Base-by-base conservation (phyloP, 2,888 invertebrate genomes). In the Eupithecia abbreviata region DNA sequence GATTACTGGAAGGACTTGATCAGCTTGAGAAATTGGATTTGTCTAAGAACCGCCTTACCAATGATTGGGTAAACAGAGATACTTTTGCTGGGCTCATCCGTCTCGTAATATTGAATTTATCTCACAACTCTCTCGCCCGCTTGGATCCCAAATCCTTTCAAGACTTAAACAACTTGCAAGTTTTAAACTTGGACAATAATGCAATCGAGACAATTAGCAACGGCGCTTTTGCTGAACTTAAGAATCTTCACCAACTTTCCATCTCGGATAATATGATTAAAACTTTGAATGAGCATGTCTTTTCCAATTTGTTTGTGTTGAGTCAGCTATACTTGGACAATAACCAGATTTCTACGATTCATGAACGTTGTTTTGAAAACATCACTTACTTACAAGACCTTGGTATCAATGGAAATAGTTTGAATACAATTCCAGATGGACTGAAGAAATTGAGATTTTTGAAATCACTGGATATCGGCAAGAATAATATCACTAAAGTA, bases 391-490 rank as follows among this genome's bases (percentile, higher is more conserved):
- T 98, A 79, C 96, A 97, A 91, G 97, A 97, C 86, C 93, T 98
- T 71, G 97, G 97, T n/a, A 90, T 98, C 77, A 97, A 96, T 86
- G 97, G 96, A 70, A 98, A 98, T 87, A 92, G 91, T 79, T 92
- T 98, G 58, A 96, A 96, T 72, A 95, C 95, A 71, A 95, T 97
- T 65, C 97, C 98, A 43, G 95, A 95, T 74, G 97, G 97, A 3
- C 95, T 97, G 15, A 96, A 96, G 75, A 96, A 96, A 81, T 91
- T 98, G 65, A 92, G 96, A 72, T 96, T 96, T 85, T 91, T 98
- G 76, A 97, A 97, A 89, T 97, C 97, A 0, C 95, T 98, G 73
- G 97, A 98, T 90, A 95, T 98, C 80, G 97, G 97, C 6, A 97
- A 97, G 88, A 98, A 98, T 90, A 96, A 96, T 80, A 97, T 98